phyloP scores from a whole-genome alignment of 92 coral and sea anemone species.

The Diadumene lineata region DNA sequence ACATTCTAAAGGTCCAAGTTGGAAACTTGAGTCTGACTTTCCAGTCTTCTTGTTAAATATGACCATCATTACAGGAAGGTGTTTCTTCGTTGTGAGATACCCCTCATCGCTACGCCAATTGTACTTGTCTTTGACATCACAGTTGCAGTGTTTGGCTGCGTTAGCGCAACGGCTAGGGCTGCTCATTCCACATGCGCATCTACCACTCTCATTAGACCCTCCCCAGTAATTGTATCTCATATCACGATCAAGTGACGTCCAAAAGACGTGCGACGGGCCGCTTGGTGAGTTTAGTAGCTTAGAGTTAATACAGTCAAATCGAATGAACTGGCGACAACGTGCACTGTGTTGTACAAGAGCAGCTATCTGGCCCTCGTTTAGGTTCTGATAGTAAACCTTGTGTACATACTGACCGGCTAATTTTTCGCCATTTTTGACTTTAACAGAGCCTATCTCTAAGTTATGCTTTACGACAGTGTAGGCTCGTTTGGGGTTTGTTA shows the following conservation, averaged over 20 bases:
- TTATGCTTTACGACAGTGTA: constrained; percentile 70
- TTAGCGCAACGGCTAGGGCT: constrained; percentile 43
- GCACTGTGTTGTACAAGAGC: constrained; percentile 64
- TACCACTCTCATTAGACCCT: constrained; percentile 66
- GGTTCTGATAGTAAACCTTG: constrained; percentile 34
- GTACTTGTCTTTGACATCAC: constrained; percentile 62
- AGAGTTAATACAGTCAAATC: constrained; percentile 74
- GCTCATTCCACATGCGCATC: constrained; percentile 79
- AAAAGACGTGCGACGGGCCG: constrained; percentile 59
- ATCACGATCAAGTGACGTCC: constrained; percentile 60
- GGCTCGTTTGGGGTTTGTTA: constrained; percentile 50
- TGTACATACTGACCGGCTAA: constrained; percentile 31
- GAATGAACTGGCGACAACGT: constrained; percentile 82
- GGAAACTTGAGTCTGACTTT: constrained; percentile 58
- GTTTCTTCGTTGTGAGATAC: constrained; percentile 57
- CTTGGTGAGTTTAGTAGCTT: constrained; percentile 63
- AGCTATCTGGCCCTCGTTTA: constrained; percentile 44
- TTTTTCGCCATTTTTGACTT: constrained; percentile 32
- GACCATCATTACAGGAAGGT: constrained; percentile 72
- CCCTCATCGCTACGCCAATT: constrained; percentile 87
- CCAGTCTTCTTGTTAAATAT: constrained; percentile 59
- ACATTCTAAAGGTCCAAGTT: constrained; percentile 89
- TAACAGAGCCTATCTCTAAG: constrained; percentile 35
- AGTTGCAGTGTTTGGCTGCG: constrained; percentile 69
- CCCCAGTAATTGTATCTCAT: constrained; percentile 79